Evolutionary conservation across 2,797 vertebrate species (phyloP).

Genomic region (Coendou prehensilis): DNA sequence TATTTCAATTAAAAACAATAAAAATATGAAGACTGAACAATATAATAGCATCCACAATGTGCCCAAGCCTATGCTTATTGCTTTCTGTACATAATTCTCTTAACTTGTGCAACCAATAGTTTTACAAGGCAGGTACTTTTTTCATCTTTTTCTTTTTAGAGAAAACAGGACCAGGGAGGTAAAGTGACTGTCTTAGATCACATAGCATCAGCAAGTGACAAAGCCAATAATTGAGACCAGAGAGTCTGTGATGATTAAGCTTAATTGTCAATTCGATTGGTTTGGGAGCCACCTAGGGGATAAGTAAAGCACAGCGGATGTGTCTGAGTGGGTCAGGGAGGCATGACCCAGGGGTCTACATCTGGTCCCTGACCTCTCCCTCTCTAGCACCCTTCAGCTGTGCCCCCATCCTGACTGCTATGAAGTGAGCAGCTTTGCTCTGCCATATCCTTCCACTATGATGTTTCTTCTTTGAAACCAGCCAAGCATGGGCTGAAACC

Average conservation of each 20-base stretch:
- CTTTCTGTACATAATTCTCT: neutral
- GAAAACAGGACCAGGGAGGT: neutral
- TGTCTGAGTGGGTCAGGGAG: neutral
- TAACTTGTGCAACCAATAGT: neutral
- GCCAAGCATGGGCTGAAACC: neutral
- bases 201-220: neutral
- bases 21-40: slow-evolving; percentile 13
- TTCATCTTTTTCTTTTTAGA: neutral
- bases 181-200: neutral
- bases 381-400: neutral
- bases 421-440: neutral
- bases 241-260: neutral
- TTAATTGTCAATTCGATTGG: neutral
- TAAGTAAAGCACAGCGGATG: neutral
- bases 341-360: neutral
- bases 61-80: neutral
- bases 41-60: neutral
- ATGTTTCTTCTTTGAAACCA: neutral
- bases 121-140: neutral
- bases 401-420: neutral
- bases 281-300: neutral
- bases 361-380: neutral
- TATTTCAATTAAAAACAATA: neutral
- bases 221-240: neutral
- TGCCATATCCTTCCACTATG: neutral